Conservation (phyloP, 2,113 vertebrate species). For the Martes martes region DNA sequence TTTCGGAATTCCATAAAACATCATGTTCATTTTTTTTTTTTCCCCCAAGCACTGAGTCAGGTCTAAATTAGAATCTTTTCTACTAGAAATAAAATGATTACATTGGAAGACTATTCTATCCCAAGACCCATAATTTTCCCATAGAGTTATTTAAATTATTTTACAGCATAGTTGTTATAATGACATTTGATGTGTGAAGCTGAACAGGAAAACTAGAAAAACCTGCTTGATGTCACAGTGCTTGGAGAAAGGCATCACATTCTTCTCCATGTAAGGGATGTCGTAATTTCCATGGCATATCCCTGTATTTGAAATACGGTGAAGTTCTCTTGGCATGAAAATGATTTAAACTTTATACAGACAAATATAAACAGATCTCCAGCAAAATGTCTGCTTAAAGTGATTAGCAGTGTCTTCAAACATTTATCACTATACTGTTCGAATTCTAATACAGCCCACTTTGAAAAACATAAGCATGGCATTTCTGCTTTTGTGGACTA, state of each 20-base stretch:
- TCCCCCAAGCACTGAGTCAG: not conserved
- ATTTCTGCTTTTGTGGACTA: not conserved
- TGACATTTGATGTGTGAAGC: conserved; percentile 9
- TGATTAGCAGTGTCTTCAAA: not conserved
- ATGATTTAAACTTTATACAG: not conserved
- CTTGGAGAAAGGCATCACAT: not conserved
- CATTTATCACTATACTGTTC: not conserved
- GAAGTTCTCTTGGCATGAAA: not conserved
- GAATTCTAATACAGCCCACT: not conserved
- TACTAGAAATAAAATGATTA: conserved; percentile 42
- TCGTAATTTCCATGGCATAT: not conserved
- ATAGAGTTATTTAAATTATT: conserved; percentile 43
- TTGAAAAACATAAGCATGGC: not conserved
- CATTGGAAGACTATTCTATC: conserved; percentile 4
- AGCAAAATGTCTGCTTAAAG: not conserved
- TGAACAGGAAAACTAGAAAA: not conserved
- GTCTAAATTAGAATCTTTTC: not conserved
- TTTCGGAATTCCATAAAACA: not conserved
- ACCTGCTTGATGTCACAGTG: not conserved
- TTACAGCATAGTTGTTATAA: not conserved
- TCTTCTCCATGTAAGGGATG: not conserved
- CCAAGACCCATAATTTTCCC: not conserved
- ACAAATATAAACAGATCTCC: not conserved
- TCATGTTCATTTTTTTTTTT: not conserved
- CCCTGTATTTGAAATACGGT: not conserved